Base-by-base conservation (phyloP, 2,888 invertebrate genomes). In the Cosmia trapezina region DNA sequence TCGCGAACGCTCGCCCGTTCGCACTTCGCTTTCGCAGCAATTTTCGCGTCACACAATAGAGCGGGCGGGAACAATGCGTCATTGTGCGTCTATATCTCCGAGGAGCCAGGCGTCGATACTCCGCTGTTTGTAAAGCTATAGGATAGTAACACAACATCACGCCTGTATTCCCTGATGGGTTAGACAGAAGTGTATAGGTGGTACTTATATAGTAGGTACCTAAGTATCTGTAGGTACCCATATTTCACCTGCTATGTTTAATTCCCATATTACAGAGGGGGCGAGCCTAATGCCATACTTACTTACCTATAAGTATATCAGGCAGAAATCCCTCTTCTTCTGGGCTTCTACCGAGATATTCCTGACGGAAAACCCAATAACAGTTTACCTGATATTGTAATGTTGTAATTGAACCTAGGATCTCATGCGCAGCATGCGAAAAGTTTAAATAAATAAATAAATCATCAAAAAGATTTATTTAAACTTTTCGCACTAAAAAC, bases 71-170 rank as follows among this genome's bases (percentile, higher is more conserved):
- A 91, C 90, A 91, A 91, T 87, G 70, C 81, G 65, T 84, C 81
- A 87, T 90, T 91, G 89, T 91, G 79, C 71, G 81, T 82, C 80
- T 90, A 91, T 91, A 91, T 91, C 90, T 87, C 83, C 63, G 63
- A 70, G 83, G 74, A 56, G 80, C 90, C 79, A 90, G 90, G 79
- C 89, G 69, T 43, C 80, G 80, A 81, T 83, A 83, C 83, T 73
- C 62, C 56, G 19, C 57, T 77, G 64, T 65, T 69, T 45, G 65
- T 37, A 45, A 47, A 51, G 61, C 78, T 70, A 62, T 75, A 57
- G 54, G 33, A n/a, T 28, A 33, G n/a, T 11, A 71, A 22, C 14
- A 47, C 28, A 56, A 22, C 41, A 56, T 41, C 47, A 47, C 11
- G 33, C 8, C 22, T 47, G 7, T n/a, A 43, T 51, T 41, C 41